Evolutionary conservation across 2,888 invertebrate species (phyloP).

Genomic region (Zaprionus bogoriensis): DNA sequence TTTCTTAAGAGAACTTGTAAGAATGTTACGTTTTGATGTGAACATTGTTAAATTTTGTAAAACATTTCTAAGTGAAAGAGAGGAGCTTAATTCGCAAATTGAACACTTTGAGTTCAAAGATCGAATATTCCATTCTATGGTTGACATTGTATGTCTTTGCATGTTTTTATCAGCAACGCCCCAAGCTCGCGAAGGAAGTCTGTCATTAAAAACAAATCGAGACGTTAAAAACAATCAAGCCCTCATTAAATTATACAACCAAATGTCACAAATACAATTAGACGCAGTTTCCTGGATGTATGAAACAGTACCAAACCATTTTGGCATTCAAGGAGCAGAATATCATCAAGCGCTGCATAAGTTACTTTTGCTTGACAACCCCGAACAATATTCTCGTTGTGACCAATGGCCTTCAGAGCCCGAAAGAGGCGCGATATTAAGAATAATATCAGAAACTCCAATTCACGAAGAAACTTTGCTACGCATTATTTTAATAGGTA

Average conservation of each 20-base stretch:
- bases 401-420: conserved; percentile 96
- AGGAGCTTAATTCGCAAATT: conserved; percentile 86
- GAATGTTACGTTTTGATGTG: conserved; percentile 91
- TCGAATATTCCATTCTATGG: conserved; percentile 91
- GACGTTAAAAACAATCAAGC: conserved; percentile 80
- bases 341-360: conserved; percentile 91
- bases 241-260: conserved; percentile 80
- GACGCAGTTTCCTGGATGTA: conserved; percentile 95
- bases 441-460: conserved; percentile 94
- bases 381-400: conserved; percentile 91
- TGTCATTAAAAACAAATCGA: conserved; percentile 84
- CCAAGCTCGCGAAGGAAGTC: conserved; percentile 87
- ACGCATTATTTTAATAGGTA: conserved; percentile 91
- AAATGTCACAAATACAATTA: conserved; percentile 89
- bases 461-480: conserved; percentile 92
- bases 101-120: conserved; percentile 89
- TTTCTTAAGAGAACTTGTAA: conserved; percentile 93
- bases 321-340: conserved; percentile 88
- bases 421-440: conserved; percentile 90
- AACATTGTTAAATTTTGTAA: conserved; percentile 91
- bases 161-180: conserved; percentile 91
- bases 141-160: conserved; percentile 93
- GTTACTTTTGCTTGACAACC: conserved; percentile 89
- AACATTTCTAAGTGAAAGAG: conserved; percentile 87
- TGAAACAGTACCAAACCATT: conserved; percentile 89